Percentiles rank a stretch among this genome's conserved stretches.
Evolutionary conservation across 1,140 invertebrate genomes (phyloP).

Genomic region (Sinonovacula constricta): DNA sequence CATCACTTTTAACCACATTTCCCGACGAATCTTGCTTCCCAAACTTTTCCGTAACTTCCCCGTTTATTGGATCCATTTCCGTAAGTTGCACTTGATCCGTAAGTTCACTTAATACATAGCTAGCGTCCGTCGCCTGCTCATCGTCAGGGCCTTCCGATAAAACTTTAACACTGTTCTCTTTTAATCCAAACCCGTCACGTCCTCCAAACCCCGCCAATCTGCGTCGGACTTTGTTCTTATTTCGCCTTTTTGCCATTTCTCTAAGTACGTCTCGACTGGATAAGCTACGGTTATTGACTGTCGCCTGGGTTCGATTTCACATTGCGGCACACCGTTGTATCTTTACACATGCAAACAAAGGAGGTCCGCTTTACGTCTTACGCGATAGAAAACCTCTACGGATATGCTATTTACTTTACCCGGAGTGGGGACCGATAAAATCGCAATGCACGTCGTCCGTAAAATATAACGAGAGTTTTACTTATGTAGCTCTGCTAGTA

Average conservation of each 20-base stretch:
- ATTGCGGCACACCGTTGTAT: conserved; percentile 39
- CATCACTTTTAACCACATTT: conserved; percentile 30
- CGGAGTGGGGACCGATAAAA: conserved; percentile 9
- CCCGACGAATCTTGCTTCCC: too few species aligned
- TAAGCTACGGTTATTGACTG: conserved; percentile 49
- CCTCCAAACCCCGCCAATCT: conserved; percentile 23
- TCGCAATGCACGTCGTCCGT: conserved; percentile 25
- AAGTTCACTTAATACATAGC: conserved; percentile 9
- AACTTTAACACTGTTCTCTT: too few species aligned
- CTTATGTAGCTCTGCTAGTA: too few species aligned
- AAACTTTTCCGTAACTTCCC: background rate
- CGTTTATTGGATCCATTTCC: conserved; percentile 28
- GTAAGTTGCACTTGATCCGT: conserved; percentile 32
- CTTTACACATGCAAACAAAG: conserved; percentile 50
- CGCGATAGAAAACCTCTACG: conserved; percentile 27
- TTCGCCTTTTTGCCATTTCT: conserved; percentile 51
- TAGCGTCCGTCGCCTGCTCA: too few species aligned
- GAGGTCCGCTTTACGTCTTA: conserved; percentile 49
- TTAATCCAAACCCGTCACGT: too few species aligned
- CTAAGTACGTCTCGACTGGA: conserved; percentile 45
- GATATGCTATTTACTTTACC: conserved; percentile 48
- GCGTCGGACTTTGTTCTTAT: conserved; percentile 42
- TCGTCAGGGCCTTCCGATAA: too few species aligned
- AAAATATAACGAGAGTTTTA: conserved; percentile 39
- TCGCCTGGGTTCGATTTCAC: conserved; percentile 50